A percentile compares a stretch with the other conserved stretches of the same genome.
These are phyloP conservation scores for Aphaenogaster floridana DNA, from an alignment of 1,140 invertebrate species.

Conservation along the genomic window DNA sequence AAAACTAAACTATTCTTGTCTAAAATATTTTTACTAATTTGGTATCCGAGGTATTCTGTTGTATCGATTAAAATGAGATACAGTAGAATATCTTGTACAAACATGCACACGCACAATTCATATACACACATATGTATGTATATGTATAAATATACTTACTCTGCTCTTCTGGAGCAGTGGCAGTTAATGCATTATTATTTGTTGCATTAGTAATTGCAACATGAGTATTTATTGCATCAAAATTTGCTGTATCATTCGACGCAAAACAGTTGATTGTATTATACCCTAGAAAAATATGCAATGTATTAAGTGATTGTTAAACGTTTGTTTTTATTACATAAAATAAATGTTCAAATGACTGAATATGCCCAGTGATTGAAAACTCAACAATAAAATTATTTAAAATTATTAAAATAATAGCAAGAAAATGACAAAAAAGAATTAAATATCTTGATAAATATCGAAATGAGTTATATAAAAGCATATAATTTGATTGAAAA, in stretches of 20 bases:
- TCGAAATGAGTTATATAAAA: too few species aligned
- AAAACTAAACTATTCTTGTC: not conserved
- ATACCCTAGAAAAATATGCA: not conserved
- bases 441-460: too few species aligned
- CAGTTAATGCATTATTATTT: not conserved
- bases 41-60: not conserved
- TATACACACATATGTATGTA: not conserved
- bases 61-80: not conserved
- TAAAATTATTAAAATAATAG: too few species aligned
- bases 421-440: too few species aligned
- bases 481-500: too few species aligned
- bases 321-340: not conserved
- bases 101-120: not conserved
- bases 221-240: not conserved
- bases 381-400: too few species aligned
- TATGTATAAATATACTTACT: not conserved
- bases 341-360: too few species aligned
- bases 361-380: too few species aligned
- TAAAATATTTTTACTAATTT: not conserved
- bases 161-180: not conserved
- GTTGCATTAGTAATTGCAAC: not conserved
- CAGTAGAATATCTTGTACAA: not conserved
- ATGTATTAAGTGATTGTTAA: not conserved
- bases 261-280: too few species aligned
- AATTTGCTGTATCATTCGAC: too few species aligned